phyloP scores from a whole-genome alignment of 2,113 vertebrate species.

The Sinocyclocheilus anshuiensis region DNA sequence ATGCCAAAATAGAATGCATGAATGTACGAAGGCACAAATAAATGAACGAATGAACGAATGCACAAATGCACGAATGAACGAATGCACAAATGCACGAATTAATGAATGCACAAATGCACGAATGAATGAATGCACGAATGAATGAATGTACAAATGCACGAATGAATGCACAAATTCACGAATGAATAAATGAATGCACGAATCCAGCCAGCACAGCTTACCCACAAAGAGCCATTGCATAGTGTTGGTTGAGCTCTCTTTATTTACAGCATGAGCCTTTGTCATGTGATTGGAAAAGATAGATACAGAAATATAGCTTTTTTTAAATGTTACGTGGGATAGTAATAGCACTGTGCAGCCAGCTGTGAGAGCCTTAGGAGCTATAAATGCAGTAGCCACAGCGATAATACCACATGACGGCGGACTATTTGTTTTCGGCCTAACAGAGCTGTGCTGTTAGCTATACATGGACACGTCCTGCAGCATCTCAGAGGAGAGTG shows the following conservation, averaged over 20 bases:
- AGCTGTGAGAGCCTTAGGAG: neutral
- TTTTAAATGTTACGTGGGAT: neutral
- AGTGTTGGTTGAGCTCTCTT: neutral
- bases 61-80: too few relatives aligned
- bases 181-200: too few relatives aligned
- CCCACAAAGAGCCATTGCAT: neutral
- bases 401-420: slow-evolving; percentile 14
- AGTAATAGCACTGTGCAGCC: neutral
- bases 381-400: neutral
- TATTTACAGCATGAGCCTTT: neutral
- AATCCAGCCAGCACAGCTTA: neutral
- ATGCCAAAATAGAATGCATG: neutral
- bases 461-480: slow-evolving; percentile 21
- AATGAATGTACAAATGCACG: too few relatives aligned
- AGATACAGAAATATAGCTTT: too few relatives aligned
- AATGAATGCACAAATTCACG: too few relatives aligned
- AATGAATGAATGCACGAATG: too few relatives aligned
- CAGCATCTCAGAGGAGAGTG: neutral
- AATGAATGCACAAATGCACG: too few relatives aligned
- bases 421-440: slow-evolving; percentile 2
- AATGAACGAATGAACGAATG: too few relatives aligned
- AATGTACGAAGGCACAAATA: too few relatives aligned
- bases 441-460: neutral
- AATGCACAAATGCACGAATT: too few relatives aligned
- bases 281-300: neutral